These are phyloP conservation scores for Gonioctena quinquepunctata DNA, from an alignment of 1,140 invertebrate genomes.

Conservation along the genomic window DNA sequence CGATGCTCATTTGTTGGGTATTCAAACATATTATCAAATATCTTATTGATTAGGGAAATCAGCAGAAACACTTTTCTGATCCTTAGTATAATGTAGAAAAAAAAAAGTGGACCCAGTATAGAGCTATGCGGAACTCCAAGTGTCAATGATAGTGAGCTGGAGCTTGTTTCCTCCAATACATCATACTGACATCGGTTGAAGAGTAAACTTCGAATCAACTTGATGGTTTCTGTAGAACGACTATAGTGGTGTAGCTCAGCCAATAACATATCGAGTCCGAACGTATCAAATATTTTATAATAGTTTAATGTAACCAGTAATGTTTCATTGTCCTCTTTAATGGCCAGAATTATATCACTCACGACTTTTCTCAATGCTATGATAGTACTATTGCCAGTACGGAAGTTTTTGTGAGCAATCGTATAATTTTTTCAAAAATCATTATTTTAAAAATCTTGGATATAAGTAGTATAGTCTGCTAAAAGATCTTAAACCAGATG, in stretches of 20 bases:
- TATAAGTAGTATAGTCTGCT: too few relatives aligned
- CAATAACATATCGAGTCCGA: background rate
- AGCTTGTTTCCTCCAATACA: too few relatives aligned
- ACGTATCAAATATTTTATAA: background rate
- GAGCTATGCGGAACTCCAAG: background rate
- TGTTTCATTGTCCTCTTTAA: background rate
- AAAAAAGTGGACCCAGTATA: background rate
- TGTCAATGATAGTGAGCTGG: background rate
- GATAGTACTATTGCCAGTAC: too few relatives aligned
- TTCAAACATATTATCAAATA: background rate
- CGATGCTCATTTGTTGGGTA: background rate
- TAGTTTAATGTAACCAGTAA: background rate
- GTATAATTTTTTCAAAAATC: too few relatives aligned
- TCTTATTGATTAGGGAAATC: background rate
- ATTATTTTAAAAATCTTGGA: too few relatives aligned
- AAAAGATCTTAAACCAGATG: too few relatives aligned
- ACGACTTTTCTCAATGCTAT: background rate
- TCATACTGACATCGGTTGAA: too few relatives aligned
- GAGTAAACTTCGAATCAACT: background rate
- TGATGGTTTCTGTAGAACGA: background rate
- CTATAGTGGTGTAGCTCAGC: background rate
- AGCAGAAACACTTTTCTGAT: background rate
- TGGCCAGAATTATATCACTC: background rate
- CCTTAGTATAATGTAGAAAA: background rate
- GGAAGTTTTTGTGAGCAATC: too few relatives aligned